A percentile compares a stretch with the other conserved stretches of the same genome.
Evolutionary conservation across 2,888 invertebrate species (phyloP).

Genomic region (Bruchidius siliquastri): DNA sequence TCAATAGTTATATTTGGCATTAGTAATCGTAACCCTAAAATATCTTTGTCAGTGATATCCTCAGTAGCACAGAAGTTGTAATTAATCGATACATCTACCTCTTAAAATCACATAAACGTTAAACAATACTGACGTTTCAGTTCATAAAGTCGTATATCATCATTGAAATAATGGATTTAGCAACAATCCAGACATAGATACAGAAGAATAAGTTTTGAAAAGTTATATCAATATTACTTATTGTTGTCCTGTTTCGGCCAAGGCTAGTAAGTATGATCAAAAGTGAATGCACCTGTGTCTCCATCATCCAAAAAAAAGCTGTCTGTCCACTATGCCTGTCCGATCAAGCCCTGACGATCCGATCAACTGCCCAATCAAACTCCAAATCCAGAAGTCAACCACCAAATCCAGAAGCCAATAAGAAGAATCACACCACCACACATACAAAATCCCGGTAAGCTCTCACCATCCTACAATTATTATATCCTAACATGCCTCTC

Average conservation of each 20-base stretch:
- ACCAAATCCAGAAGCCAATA: neutral
- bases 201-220: too few species aligned
- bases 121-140: too few species aligned
- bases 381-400: neutral
- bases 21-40: too few species aligned
- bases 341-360: neutral
- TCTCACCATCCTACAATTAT: neutral
- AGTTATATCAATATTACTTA: neutral
- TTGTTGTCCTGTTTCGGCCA: neutral
- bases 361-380: neutral
- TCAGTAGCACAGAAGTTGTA: too few species aligned
- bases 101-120: too few species aligned
- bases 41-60: too few species aligned
- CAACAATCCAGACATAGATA: too few species aligned
- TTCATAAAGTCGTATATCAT: too few species aligned
- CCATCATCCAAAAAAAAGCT: neutral
- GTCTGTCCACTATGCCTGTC: neutral
- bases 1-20: too few species aligned
- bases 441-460: neutral
- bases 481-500: neutral
- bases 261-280: neutral
- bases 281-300: neutral
- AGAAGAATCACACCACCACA: neutral
- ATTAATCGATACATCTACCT: too few species aligned
- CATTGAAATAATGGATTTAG: too few species aligned